Base-by-base conservation (phyloP, 2,888 invertebrate species). In the Pteria penguin region DNA sequence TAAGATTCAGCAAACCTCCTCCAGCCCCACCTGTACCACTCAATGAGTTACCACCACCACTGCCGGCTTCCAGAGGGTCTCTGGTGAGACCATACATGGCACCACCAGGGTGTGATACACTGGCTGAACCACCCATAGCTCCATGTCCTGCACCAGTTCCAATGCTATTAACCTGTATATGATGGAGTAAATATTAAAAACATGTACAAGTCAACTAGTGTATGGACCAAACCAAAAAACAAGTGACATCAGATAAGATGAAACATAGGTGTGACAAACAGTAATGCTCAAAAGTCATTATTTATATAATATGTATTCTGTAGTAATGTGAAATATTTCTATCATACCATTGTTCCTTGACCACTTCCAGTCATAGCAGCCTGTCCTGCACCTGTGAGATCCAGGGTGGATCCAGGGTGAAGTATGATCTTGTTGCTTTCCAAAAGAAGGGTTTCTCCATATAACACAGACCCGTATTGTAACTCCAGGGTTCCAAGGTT, bases 101-200 rank as follows among this genome's bases (percentile, higher is more conserved):
- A 60, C 88, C 88, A 52, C 86, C 87, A 31, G 66, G 14, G 11
- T 70, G 45, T 24, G 68, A 58, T 24, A 70, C 45, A 2, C 60
- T 62, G n/a, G 70, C 27, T 26, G 85, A 79, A 4, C 88, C 87
- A 32, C 88, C 88, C n/a, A 65, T 67, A 45, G 87, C 82, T 29
- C 81, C 87, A 76, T 87, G 81, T 26, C 87, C 86, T 8, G 81
- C 87, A 55, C 88, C 88, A 55, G 85, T 84, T 2, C 83, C 88
- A 14, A 74, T 45, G n/a, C 27, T 61, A 31, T 62, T 65, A 2
- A 68, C 45, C 79, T 80, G 71, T 8, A 8, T 18, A 52, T 52
- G 55, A 18, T 57, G 32, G 8, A 45, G n/a, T n/a, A n/a, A n/a
- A n/a, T n/a, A n/a, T n/a, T n/a, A n/a, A n/a, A n/a, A n/a, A n/a